phyloP scores from a whole-genome alignment of 2,113 vertebrate genomes.

The Sinocyclocheilus anophthalmus region DNA sequence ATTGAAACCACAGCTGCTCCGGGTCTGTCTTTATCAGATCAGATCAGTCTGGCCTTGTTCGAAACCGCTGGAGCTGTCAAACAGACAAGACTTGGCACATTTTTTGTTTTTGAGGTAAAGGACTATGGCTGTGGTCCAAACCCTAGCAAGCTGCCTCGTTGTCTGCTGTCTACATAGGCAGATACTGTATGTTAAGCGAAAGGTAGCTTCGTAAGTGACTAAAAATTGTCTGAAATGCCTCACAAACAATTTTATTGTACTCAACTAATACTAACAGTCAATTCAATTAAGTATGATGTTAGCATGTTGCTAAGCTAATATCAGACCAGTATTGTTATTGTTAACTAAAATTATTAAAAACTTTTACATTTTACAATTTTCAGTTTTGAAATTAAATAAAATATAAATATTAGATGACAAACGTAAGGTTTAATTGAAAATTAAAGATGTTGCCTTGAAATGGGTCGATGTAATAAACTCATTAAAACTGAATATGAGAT shows the following conservation, averaged over 20 bases:
- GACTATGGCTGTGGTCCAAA: not conserved
- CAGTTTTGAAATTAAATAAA: too few species aligned
- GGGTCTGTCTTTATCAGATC: constrained; percentile 31
- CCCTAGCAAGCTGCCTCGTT: not conserved
- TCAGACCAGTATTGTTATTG: not conserved
- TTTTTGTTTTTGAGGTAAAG: constrained; percentile 29
- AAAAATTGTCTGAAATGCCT: not conserved
- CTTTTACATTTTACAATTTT: too few species aligned
- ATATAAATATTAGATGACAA: too few species aligned
- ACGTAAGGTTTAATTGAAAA: too few species aligned
- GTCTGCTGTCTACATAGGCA: not conserved
- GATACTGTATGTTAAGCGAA: not conserved
- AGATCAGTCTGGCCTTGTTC: constrained; percentile 8
- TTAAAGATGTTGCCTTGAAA: too few species aligned
- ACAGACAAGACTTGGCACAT: constrained; percentile 3
- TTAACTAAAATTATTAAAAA: not conserved
- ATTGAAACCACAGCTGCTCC: not conserved
- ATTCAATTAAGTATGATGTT: not conserved
- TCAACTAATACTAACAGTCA: not conserved
- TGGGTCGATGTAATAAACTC: too few species aligned
- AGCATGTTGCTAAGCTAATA: not conserved
- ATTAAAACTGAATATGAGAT: too few species aligned
- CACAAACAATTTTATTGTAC: not conserved
- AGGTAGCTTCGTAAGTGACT: not conserved
- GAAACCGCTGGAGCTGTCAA: not conserved